phyloP scores from a whole-genome alignment of 2,888 invertebrate genomes.

The Yponomeuta plumbellus region DNA sequence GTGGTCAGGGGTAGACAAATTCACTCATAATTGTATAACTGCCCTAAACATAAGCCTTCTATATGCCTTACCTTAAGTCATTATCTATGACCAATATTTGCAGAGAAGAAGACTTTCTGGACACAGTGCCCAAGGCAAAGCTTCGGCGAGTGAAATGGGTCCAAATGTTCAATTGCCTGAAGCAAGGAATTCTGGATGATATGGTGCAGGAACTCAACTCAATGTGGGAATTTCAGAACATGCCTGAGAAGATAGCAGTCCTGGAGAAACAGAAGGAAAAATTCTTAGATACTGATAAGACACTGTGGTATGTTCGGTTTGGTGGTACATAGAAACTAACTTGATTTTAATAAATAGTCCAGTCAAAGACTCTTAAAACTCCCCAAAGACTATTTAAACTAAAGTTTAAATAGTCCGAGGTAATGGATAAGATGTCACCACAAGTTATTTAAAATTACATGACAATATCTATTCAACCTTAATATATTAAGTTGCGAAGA shows the following conservation, averaged over 20 bases:
- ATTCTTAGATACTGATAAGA: constrained; percentile 43
- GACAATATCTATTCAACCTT: too few relatives aligned
- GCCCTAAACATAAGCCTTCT: too few relatives aligned
- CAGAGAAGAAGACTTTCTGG: constrained; percentile 67
- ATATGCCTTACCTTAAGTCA: too few relatives aligned
- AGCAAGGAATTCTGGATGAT: constrained; percentile 57
- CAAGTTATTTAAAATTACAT: too few relatives aligned
- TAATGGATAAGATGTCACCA: too few relatives aligned
- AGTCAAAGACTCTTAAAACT: too few relatives aligned
- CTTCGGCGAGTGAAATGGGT: constrained; percentile 62
- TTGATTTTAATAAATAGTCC: not conserved
- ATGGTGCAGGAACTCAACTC: constrained; percentile 59
- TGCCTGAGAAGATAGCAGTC: constrained; percentile 53
- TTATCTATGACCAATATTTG: too few relatives aligned
- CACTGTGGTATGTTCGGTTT: constrained; percentile 38
- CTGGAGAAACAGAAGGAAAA: constrained; percentile 62
- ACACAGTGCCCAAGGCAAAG: constrained; percentile 60
- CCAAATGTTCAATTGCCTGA: constrained; percentile 61
- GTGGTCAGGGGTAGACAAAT: too few relatives aligned
- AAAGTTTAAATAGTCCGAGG: too few relatives aligned
- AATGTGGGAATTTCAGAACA: constrained; percentile 68
- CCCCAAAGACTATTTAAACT: too few relatives aligned
- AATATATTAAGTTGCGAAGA: too few relatives aligned
- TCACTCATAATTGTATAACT: constrained; percentile 12
- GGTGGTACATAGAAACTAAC: not conserved